These are phyloP conservation scores for Scleropages formosus DNA, from an alignment of 2,797 vertebrate genomes.

Conservation along the genomic window DNA sequence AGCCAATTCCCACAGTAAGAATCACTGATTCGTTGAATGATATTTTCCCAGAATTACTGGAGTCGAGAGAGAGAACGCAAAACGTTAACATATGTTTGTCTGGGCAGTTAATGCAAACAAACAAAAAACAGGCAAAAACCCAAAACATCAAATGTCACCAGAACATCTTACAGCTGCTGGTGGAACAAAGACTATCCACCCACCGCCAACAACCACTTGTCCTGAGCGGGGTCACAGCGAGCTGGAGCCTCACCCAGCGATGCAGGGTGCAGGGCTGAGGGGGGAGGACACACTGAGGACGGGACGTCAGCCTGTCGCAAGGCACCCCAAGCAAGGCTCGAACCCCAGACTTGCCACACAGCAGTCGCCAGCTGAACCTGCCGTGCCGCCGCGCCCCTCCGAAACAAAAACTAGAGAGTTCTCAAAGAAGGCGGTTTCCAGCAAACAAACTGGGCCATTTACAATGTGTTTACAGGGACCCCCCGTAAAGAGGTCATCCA, in stretches of 20 bases:
- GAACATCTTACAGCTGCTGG: background rate
- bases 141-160: background rate
- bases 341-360: no score
- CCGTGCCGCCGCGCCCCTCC: no score
- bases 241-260: no score
- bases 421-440: no score
- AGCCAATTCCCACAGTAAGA: background rate
- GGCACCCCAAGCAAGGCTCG: no score
- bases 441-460: background rate
- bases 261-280: no score
- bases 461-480: constrained; percentile 64
- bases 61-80: background rate
- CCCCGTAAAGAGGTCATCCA: constrained; percentile 77
- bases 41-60: constrained; percentile 14
- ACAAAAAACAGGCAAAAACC: background rate
- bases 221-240: no score
- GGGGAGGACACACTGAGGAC: no score
- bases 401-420: background rate
- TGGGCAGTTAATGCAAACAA: background rate
- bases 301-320: no score
- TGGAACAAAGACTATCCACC: no score
- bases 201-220: no score
- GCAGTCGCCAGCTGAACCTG: no score
- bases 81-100: background rate
- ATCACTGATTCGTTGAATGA: background rate